Percentiles rank a stretch among this genome's conserved stretches.
Conservation (phyloP, 2,888 invertebrate genomes). For the Tenthredo scrophulariae region DNA sequence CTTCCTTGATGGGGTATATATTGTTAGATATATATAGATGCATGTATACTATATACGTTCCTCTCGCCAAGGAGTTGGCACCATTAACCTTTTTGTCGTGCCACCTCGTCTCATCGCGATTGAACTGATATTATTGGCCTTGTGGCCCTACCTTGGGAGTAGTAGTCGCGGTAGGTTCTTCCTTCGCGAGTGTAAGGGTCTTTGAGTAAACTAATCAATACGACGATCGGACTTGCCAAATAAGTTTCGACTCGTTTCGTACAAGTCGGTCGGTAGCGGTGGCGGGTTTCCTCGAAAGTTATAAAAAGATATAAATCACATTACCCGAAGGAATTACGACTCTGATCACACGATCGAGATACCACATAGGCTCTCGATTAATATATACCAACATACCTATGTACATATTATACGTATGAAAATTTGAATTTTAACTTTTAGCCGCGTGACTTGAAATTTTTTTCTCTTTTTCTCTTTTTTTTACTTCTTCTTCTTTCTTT, state of each 20-base stretch:
- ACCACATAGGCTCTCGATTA: not conserved
- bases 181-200: not conserved
- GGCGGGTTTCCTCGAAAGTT: not conserved
- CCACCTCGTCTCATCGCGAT: constrained; percentile 28
- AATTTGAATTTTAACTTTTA: constrained; percentile 35
- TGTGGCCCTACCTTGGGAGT: constrained; percentile 15
- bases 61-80: constrained; percentile 31
- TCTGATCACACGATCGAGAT: constrained; percentile 31
- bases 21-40: constrained; percentile 6
- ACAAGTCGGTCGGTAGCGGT: not conserved
- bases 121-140: constrained; percentile 44
- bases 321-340: constrained; percentile 36
- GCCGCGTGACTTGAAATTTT: not conserved
- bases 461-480: not conserved
- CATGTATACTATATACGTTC: not conserved
- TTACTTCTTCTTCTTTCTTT: not conserved
- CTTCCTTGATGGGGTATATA: not conserved
- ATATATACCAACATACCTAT: not conserved
- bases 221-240: constrained; percentile 26
- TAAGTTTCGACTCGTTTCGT: constrained; percentile 25
- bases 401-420: not conserved
- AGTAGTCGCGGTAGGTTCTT: not conserved
- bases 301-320: constrained; percentile 37
- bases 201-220: constrained; percentile 45
- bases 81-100: constrained; percentile 50